Base-by-base conservation (phyloP, 2,888 invertebrate genomes). In the Drosophila differens region DNA sequence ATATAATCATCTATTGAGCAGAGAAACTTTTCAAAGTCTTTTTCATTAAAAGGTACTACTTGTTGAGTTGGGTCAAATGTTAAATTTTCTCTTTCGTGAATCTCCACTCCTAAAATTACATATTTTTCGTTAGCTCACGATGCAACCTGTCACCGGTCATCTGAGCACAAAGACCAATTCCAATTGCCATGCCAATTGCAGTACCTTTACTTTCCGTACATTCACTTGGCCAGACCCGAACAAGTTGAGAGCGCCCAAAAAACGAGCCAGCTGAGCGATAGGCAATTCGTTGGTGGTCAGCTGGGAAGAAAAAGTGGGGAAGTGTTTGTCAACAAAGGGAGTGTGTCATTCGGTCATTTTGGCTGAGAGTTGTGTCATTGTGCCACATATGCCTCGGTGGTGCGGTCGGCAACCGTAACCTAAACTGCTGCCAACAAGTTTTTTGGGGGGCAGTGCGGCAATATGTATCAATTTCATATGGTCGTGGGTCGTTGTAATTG, bases 331-430 rank as follows among this genome's bases (percentile, higher is more conserved):
- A 59, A 60, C 53, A 52, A 30, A 63, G 16, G 37, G 37, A 39
- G 65, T 87, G 79, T 90, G 87, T 87, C 91, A 88, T 74, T 88
- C 76, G 89, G 89, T 89, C 87, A 90, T 64, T 74, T 76, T 70
- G 67, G 41, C 16, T 37, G 51, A 55, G 14, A 35, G 63, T 83
- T 83, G 78, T 83, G 81, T 79, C 83, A 81, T 74, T 74, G 81
- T 81, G 62, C 78, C 74, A 85, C 77, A 75, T 65, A 47, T 25
- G 59, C n/a, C 44, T 19, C 7, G 49, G 22, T 53, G 55, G 68
- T 68, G 59, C 57, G 81, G 76, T 67, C 83, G 71, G 47, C 70
- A 79, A 81, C 79, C 90, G 90, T 90, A 85, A 82, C 81, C 83
- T 71, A 61, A 70, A 33, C 61, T 80, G 89, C 60, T 65, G 53